These are phyloP conservation scores for Peromyscus nudipes DNA, from an alignment of 2,797 vertebrate species.

Conservation along the genomic window DNA sequence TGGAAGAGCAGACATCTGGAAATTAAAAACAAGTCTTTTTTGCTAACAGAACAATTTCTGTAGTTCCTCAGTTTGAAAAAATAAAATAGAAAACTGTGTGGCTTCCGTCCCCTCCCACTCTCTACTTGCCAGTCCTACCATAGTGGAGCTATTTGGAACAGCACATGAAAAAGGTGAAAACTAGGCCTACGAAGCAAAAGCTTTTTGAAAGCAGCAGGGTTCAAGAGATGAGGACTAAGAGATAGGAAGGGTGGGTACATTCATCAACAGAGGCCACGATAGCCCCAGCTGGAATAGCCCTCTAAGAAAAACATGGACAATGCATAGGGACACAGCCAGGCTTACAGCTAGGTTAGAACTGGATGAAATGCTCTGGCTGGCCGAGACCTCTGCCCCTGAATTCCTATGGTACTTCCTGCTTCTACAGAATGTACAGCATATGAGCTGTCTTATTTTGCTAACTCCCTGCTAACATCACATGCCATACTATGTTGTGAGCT, in stretches of 20 bases:
- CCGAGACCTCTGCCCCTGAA: not conserved
- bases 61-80: not conserved
- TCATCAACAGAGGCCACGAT: not conserved
- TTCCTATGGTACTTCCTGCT: not conserved
- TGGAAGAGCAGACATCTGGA: not conserved
- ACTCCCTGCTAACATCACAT: not conserved
- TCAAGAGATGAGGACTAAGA: not conserved
- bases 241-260: not conserved
- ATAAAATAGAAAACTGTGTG: not conserved
- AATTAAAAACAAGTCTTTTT: slow-evolving; percentile 8
- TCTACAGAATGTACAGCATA: not conserved
- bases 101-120: not conserved
- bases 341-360: not conserved
- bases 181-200: not conserved
- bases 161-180: slow-evolving; percentile 18
- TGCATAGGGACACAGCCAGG: not conserved
- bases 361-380: not conserved
- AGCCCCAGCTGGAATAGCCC: not conserved
- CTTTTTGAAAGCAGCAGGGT: not conserved
- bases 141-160: not conserved
- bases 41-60: not conserved
- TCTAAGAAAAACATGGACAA: not conserved
- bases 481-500: not conserved
- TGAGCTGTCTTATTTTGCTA: not conserved
- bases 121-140: not conserved